Evolutionary conservation across 92 coral and sea anemone genomes (phyloP).

Genomic region (Paragorgia papillata): DNA sequence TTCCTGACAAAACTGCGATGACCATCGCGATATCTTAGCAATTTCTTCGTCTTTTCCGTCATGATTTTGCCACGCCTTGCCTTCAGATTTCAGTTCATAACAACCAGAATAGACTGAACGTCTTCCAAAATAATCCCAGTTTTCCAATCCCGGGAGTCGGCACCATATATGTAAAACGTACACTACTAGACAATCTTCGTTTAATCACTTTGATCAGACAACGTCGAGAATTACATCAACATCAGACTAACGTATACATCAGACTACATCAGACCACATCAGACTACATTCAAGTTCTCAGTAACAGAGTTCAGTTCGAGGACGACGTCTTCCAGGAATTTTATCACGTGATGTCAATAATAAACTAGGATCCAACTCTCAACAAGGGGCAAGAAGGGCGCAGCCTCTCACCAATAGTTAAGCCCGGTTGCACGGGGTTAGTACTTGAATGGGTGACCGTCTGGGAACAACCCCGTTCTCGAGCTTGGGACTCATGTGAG

Average conservation of each 20-base stretch:
- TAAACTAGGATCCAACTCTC: too few species aligned
- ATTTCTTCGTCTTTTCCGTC: constrained; percentile 13
- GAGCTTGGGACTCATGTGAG: too few species aligned
- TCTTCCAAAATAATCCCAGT: neutral
- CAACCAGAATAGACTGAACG: neutral
- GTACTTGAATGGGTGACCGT: too few species aligned
- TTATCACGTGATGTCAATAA: too few species aligned
- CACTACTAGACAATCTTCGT: neutral
- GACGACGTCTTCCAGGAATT: neutral
- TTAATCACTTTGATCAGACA: neutral
- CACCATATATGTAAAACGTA: neutral
- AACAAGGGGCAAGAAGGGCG: too few species aligned
- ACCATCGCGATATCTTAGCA: constrained; percentile 9
- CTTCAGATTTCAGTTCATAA: neutral
- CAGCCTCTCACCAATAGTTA: too few species aligned
- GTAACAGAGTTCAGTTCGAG: neutral
- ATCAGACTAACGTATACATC: too few species aligned
- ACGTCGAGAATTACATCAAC: neutral
- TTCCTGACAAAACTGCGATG: constrained; percentile 28
- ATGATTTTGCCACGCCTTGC: neutral
- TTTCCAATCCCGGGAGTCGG: constrained; percentile 3
- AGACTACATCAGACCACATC: neutral
- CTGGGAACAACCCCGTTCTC: too few species aligned
- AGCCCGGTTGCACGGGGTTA: too few species aligned
- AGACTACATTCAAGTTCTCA: too few species aligned